Evolutionary conservation across 92 coral and sea anemone species (phyloP).

Genomic region (Pocillopora meandrina): DNA sequence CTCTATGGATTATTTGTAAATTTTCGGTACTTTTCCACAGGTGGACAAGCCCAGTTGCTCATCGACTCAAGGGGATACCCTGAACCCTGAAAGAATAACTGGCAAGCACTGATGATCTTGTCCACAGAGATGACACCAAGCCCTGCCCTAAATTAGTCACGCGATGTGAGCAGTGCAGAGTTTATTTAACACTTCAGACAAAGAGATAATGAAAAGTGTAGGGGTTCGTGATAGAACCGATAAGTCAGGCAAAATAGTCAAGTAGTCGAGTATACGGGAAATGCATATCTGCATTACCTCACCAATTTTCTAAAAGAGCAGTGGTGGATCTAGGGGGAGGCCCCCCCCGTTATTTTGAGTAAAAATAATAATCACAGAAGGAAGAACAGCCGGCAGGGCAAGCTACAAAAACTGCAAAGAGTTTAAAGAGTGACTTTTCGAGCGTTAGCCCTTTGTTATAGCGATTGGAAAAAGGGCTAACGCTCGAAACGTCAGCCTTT

Average conservation of each 20-base stretch:
- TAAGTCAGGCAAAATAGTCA: conserved; percentile 56
- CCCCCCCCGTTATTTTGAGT: no score
- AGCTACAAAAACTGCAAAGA: no score
- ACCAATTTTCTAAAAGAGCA: conserved; percentile 59
- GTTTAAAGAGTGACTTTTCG: no score
- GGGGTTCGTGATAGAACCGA: conserved; percentile 60
- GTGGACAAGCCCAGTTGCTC: conserved; percentile 8
- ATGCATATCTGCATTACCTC: conserved; percentile 60
- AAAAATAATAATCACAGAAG: no score
- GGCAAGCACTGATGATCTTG: conserved; percentile 64
- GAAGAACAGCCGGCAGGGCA: no score
- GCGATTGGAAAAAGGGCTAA: no score
- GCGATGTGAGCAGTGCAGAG: conserved; percentile 69
- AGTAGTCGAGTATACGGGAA: conserved; percentile 61
- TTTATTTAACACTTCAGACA: conserved; percentile 44
- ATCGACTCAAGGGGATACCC: conserved; percentile 7
- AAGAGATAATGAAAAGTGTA: conserved; percentile 52
- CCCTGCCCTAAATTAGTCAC: conserved; percentile 55
- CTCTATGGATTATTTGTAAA: conserved; percentile 9
- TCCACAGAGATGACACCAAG: conserved; percentile 45
- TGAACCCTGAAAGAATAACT: conserved; percentile 57
- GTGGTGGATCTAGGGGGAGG: no score
- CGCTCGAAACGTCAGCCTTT: no score
- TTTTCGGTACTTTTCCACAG: not conserved
- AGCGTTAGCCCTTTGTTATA: no score